Conservation (phyloP, 2,888 invertebrate species). For the Galerucella nymphaeae region DNA sequence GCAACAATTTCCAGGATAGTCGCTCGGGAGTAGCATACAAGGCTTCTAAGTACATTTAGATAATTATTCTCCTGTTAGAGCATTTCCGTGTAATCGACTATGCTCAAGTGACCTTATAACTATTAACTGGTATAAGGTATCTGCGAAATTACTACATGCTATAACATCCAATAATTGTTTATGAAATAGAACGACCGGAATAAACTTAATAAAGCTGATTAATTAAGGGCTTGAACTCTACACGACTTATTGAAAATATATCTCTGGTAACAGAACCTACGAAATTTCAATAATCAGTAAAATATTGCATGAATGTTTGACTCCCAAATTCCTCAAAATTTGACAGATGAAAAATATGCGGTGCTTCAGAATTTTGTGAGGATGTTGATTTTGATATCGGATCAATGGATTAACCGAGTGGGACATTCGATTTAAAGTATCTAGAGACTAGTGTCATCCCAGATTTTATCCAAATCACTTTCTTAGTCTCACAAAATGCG, state of each 20-base stretch:
- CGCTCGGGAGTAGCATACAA: constrained; percentile 7
- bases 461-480: constrained; percentile 30
- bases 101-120: constrained; percentile 32
- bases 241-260: too few relatives aligned
- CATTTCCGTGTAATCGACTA: constrained; percentile 41
- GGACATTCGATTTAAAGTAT: neutral
- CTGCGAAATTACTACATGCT: constrained; percentile 14
- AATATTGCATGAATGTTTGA: too few relatives aligned
- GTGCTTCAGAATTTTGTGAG: neutral
- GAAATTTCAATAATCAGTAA: too few relatives aligned
- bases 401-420: neutral
- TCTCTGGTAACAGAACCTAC: too few relatives aligned
- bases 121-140: constrained; percentile 19
- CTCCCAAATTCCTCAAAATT: too few relatives aligned
- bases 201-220: neutral
- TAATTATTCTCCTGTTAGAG: constrained; percentile 39
- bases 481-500: constrained; percentile 26
- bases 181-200: neutral
- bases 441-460: constrained; percentile 11
- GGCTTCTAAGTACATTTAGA: constrained; percentile 26
- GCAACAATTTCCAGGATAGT: constrained; percentile 20
- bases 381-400: neutral
- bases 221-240: neutral
- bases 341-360: too few relatives aligned
- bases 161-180: constrained; percentile 11